Conservation (phyloP, 2,113 vertebrate genomes). For the Himantopus leucocephalus region DNA sequence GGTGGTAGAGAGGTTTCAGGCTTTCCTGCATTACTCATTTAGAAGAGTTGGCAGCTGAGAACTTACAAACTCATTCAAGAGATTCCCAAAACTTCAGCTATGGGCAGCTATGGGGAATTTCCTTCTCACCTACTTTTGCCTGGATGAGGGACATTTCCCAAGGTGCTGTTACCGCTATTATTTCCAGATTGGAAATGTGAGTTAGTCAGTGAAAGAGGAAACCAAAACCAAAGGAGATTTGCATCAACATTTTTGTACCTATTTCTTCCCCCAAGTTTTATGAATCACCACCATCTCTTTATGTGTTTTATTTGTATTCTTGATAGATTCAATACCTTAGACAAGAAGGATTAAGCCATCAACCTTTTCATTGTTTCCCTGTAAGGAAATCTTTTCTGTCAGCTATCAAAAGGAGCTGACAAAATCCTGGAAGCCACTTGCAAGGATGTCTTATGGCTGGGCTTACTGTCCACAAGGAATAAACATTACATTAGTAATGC, state of each 20-base stretch:
- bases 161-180: rapidly evolving
- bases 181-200: neutral
- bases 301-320: neutral
- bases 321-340: neutral
- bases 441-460: neutral
- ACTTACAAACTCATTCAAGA: neutral
- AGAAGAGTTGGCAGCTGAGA: neutral
- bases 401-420: neutral
- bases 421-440: neutral
- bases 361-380: neutral
- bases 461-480: neutral
- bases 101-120: neutral
- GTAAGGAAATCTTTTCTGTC: neutral
- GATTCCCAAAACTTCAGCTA: neutral
- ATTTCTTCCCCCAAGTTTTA: neutral
- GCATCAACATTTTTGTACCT: neutral
- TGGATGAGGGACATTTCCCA: neutral
- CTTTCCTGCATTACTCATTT: rapidly evolving
- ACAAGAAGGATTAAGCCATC: neutral
- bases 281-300: neutral
- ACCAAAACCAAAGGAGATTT: neutral
- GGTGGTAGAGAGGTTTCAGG: neutral
- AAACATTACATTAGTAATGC: neutral
- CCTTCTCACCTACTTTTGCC: neutral
- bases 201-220: neutral